phyloP scores from a whole-genome alignment of 2,113 vertebrate species.

The Tiliqua scincoides region DNA sequence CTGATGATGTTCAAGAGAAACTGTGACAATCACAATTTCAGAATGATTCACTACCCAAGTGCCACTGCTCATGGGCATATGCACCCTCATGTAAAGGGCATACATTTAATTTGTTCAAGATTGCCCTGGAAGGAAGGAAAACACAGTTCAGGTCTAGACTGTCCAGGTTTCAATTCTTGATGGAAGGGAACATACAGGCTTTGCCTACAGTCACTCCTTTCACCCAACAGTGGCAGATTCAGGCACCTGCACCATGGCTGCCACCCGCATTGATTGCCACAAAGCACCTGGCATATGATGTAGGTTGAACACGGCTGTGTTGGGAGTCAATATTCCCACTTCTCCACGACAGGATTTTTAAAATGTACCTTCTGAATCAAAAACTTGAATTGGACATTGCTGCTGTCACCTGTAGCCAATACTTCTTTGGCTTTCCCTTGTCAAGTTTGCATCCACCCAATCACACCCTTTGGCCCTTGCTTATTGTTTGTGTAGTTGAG shows the following conservation, averaged over 20 bases:
- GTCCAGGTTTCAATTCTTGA: background rate
- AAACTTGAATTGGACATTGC: background rate
- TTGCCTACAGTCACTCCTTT: background rate
- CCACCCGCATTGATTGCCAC: background rate
- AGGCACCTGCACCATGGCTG: background rate
- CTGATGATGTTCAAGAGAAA: constrained; percentile 9
- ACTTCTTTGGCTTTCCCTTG: background rate
- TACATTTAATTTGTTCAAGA: background rate
- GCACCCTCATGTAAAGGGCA: background rate
- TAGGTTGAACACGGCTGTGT: background rate
- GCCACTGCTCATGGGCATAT: background rate
- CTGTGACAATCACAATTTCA: background rate
- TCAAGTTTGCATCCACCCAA: background rate
- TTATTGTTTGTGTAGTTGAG: background rate
- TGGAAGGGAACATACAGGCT: background rate
- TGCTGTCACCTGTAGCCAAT: background rate
- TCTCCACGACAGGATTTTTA: background rate
- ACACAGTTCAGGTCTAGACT: background rate
- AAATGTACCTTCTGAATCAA: background rate
- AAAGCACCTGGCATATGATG: background rate
- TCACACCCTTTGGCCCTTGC: too few relatives aligned
- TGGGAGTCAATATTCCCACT: background rate
- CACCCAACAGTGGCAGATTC: background rate
- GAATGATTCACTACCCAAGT: background rate
- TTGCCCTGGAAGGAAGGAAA: background rate